These are phyloP conservation scores for Cydia fagiglandana DNA, from an alignment of 1,140 invertebrate species.

Conservation along the genomic window DNA sequence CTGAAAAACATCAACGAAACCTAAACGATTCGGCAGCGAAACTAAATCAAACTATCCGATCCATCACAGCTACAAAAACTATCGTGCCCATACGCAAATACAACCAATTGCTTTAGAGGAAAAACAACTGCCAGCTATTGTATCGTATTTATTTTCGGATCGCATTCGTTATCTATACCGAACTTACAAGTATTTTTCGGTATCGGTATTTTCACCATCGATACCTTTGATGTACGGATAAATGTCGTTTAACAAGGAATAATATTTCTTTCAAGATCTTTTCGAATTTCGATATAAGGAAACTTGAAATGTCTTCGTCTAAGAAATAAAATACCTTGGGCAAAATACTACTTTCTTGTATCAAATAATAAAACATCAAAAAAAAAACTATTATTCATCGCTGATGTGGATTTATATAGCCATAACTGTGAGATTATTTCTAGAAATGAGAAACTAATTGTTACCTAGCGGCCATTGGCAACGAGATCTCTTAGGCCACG, in stretches of 20 bases:
- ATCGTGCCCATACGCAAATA: background rate
- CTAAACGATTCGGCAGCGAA: background rate
- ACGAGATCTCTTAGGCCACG: background rate
- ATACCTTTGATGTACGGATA: background rate
- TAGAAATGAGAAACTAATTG: background rate
- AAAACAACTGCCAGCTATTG: background rate
- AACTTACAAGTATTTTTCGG: background rate
- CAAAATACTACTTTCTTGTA: too few relatives aligned
- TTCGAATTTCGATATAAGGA: too few relatives aligned
- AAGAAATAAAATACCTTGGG: too few relatives aligned
- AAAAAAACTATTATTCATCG: too few relatives aligned
- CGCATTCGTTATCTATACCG: background rate
- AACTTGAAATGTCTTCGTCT: too few relatives aligned
- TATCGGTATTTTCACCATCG: background rate
- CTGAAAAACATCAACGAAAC: background rate
- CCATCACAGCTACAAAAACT: background rate
- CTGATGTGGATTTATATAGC: background rate
- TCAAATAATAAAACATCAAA: too few relatives aligned
- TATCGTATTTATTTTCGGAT: conserved; percentile 8
- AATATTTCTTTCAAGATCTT: too few relatives aligned
- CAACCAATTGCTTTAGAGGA: background rate
- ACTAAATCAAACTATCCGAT: conserved; percentile 1
- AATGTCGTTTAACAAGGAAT: too few relatives aligned
- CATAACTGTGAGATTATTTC: background rate
- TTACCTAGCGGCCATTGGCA: background rate